Base-by-base conservation (phyloP, 2,113 vertebrate species). In the Motacilla alba region DNA sequence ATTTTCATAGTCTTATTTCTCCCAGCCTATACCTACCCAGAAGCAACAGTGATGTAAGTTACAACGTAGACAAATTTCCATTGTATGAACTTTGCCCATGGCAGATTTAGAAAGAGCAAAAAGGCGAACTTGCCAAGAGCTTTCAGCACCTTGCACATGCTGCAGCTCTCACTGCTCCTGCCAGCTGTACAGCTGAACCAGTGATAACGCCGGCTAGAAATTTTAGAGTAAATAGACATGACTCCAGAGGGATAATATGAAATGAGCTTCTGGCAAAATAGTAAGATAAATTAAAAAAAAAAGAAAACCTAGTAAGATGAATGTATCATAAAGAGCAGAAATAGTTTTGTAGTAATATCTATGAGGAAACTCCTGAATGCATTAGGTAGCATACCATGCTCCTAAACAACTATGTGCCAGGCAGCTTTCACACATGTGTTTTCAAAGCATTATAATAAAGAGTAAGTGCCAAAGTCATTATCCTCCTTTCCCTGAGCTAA, bases 151-250 rank as follows among this genome's bases (percentile, higher is more conserved):
- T 83, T 86, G 64, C 15, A 24, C 67, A 74, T 60, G 72, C 82
- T 86, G 75, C 87, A 94, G 87, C 79, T 80, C 56, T 90, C 33
- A 49, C 35, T 43, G 74, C 47, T 96, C 43, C 77, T 90, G 72
- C 82, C 85, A 95, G 90, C 67, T 55, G 47, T 59, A 83, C 82
- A 87, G 89, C 91, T 95, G 84, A 97, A 94, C 37, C 81, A 93
- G 73, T 43, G 83, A 87, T 94, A 93, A 85, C 4, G 2, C 43
- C 0, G 19, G 35, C 8, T 92, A 72, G 82, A 94, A 86, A 95
- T 83, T 93, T 77, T 10, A 90, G 35, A 80, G 59, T 69, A 94
- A 93, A 88, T 47, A 88, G 64, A 86, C 64, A 56, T 81, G 76
- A 76, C 15, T 70, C 43, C 72, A 60, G 92, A 94, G 44, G 52